Base-by-base conservation (phyloP, 2,888 invertebrate species). In the Acanthopleura granulata region DNA sequence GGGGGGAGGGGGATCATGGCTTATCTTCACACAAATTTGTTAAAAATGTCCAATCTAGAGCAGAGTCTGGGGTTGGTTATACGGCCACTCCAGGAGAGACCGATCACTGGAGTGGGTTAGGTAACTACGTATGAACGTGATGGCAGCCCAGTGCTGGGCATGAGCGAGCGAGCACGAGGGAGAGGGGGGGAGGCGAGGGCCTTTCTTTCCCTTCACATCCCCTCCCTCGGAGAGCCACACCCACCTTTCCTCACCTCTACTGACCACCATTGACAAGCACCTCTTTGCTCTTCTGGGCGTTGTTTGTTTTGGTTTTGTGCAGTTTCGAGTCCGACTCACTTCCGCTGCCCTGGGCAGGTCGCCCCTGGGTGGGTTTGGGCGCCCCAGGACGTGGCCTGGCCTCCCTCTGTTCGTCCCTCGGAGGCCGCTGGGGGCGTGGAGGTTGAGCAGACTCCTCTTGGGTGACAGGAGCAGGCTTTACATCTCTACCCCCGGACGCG, bases 201-300 rank as follows among this genome's bases (percentile, higher is more conserved):
- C 40, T 9, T 40, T 9, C 40, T 9, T 40, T 40, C 40, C 9
- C 40, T 6, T 40, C 40, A 40, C 40, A 40, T 40, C 40, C 40
- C 40, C 40, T 40, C 40, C 40, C 40, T 40, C 9, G 40, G 9
- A 9, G 40, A 9, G 40, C 40, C 40, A 40, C 40, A 40, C 4
- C 40, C 40, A 40, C 40, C 40, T 40, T 40, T 9, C 57, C 57
- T 57, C 57, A n/a, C 18, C 3, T 12, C 25, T 66, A 71, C 76
- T 85, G 84, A 76, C 85, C 85, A 62, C 86, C 86, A 78, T 86
- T 86, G n/a, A 86, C 85, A 75, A 86, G 76, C 70, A 83, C 84
- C 62, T 86, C 86, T 72, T 82, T 83, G 29, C 78, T 72, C 74
- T 79, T 80, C 49, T 75, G 72, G 61, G 76, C 76, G 76, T 75